phyloP scores from a whole-genome alignment of 2,797 vertebrate species.

The Cetoscarus ocellatus region DNA sequence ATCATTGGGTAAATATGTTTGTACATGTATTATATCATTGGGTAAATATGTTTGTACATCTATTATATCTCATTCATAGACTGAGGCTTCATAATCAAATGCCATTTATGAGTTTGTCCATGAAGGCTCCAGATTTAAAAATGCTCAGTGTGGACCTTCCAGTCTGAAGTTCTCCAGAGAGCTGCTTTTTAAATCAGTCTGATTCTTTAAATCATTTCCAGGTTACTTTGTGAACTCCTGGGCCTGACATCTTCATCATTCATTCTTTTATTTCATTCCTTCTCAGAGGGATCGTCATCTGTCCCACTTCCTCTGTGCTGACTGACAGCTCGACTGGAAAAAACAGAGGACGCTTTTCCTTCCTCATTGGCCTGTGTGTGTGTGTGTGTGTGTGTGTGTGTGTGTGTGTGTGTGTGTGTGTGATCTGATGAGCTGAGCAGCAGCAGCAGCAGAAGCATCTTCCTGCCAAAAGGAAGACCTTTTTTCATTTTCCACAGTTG shows the following conservation, averaged over 20 bases:
- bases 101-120: background rate
- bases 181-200: constrained; percentile 3
- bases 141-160: background rate
- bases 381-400: constrained; percentile 26
- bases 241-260: constrained; percentile 54
- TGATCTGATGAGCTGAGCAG: constrained; percentile 39
- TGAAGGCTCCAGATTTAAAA: background rate
- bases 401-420: constrained; percentile 31
- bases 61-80: too few species aligned
- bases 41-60: too few species aligned
- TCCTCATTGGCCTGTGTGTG: constrained; percentile 38
- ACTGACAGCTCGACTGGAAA: constrained; percentile 64
- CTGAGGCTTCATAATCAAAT: too few species aligned
- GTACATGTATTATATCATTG: too few species aligned
- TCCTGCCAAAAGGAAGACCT: constrained; percentile 6
- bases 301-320: constrained; percentile 58
- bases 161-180: constrained; percentile 11
- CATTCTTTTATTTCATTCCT: constrained; percentile 59
- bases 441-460: constrained; percentile 19
- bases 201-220: constrained; percentile 12
- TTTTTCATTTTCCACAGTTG: constrained; percentile 17
- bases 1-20: too few species aligned
- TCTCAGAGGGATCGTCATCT: constrained; percentile 58
- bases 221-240: constrained; percentile 26
- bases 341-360: constrained; percentile 56